A percentile compares a stretch with the other conserved stretches of the same genome.
These are phyloP conservation scores for Drosophila rubida DNA, from an alignment of 2,888 invertebrate genomes.

Conservation along the genomic window DNA sequence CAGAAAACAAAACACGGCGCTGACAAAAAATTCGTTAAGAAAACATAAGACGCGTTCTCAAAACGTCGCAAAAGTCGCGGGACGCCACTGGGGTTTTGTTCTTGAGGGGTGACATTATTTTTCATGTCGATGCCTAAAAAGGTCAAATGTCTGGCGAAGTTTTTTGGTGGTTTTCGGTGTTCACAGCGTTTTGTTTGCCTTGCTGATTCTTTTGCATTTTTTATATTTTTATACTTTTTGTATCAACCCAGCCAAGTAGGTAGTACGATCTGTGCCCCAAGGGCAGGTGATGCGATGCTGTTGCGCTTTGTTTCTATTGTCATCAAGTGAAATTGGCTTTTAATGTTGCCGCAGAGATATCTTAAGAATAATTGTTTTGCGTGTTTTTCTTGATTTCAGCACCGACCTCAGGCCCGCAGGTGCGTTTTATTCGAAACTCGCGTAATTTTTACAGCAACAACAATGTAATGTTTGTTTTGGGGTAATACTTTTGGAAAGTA, in stretches of 20 bases:
- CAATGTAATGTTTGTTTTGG: slow-evolving; percentile 62
- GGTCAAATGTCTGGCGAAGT: slow-evolving; percentile 45
- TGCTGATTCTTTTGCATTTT: slow-evolving; percentile 80
- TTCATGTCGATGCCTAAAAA: slow-evolving; percentile 78
- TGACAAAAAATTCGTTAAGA: slow-evolving; percentile 64
- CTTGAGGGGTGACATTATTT: slow-evolving; percentile 82
- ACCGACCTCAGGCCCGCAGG: slow-evolving; percentile 56
- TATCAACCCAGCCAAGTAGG: slow-evolving; percentile 24
- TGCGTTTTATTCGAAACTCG: slow-evolving; percentile 61
- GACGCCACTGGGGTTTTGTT: background rate
- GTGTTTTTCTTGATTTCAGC: slow-evolving; percentile 79
- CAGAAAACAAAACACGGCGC: slow-evolving; percentile 56
- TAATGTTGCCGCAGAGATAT: slow-evolving; percentile 85
- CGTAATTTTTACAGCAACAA: slow-evolving; percentile 35
- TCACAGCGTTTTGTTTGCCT: slow-evolving; percentile 69
- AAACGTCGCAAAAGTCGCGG: slow-evolving; percentile 40
- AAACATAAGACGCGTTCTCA: slow-evolving; percentile 51
- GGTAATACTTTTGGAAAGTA: slow-evolving; percentile 38
- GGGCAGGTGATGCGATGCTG: slow-evolving; percentile 66
- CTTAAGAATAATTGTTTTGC: slow-evolving; percentile 85
- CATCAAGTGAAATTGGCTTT: slow-evolving; percentile 85
- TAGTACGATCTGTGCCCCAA: slow-evolving; percentile 31
- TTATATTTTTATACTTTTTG: slow-evolving; percentile 59
- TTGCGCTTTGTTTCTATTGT: slow-evolving; percentile 78
- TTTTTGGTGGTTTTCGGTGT: slow-evolving; percentile 42